Conservation (phyloP, 53 echinoderm and acorn worm genomes). For the Temnopleurus reevesii region DNA sequence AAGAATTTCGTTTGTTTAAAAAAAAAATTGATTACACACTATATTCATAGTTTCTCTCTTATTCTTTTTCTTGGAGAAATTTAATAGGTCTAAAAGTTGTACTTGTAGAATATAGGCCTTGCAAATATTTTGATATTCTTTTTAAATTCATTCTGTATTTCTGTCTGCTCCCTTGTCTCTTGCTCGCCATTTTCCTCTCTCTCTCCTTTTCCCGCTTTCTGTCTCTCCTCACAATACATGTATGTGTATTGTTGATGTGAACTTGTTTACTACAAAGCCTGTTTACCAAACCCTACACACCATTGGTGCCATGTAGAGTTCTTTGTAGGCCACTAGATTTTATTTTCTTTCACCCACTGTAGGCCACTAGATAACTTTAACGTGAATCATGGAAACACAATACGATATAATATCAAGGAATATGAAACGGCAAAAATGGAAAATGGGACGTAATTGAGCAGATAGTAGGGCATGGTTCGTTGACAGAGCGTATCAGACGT, state of each 20-base stretch:
- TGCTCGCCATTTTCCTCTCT: too few species aligned
- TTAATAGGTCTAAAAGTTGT: too few species aligned
- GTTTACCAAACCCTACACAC: background rate
- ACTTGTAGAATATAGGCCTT: too few species aligned
- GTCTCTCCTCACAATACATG: background rate
- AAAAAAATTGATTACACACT: too few species aligned
- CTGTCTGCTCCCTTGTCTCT: background rate
- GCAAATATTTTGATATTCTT: too few species aligned
- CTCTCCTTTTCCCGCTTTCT: background rate
- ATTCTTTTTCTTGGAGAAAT: too few species aligned
- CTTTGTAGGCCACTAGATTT: background rate
- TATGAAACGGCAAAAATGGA: background rate
- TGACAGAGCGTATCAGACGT: background rate
- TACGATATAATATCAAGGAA: background rate
- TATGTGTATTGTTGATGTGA: background rate
- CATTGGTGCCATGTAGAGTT: background rate
- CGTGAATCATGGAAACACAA: background rate
- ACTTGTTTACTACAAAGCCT: constrained; percentile 13
- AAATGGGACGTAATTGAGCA: constrained; percentile 25
- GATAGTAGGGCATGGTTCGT: background rate
- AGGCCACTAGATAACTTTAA: background rate
- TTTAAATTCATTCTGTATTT: too few species aligned
- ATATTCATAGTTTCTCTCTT: too few species aligned
- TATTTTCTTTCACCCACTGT: too few species aligned
- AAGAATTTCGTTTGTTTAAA: too few species aligned